Evolutionary conservation across 1,140 invertebrate species (phyloP), one percentile per base, ranked within the genome.

Genomic region (Coenobita brevimanus): DNA sequence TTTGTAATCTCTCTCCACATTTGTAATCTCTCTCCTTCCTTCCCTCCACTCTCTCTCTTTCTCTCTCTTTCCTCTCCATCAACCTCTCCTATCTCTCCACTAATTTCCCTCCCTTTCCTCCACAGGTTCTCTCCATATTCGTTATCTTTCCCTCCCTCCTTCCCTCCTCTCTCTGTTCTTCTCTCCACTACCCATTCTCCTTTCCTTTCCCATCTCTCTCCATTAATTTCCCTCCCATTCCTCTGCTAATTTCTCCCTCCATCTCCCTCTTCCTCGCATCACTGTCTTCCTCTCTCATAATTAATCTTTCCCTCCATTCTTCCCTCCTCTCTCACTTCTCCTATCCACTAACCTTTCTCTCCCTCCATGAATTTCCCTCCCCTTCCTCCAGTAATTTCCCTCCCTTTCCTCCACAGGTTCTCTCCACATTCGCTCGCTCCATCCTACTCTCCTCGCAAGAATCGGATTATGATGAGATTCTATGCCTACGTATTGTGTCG

Each of bases 401-500:
- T n/a, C n/a, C 21, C 21, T 30, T 38, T 62, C n/a, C 33, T 13
- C 17, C 21, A 3, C 54, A 88, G 86, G 80, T 88, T 15, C 71
- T 88, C 46, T 75, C 81, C 50, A 88, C 86, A 17, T 82, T 88
- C 54, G 62, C 79, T 33, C 79, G 86, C 6, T 62, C 64, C 38
- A 82, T 88, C 41, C 71, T 88, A 17, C 27, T 88, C n/a, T 88
- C 78, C 50, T 36, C 38, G 4, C 86, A 62, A 27, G 86, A 88
- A 46, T 78, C 78, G n/a, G 86, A 88, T 57, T 82, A 88, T 38
- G 86, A 88, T 62, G 86, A 88, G 36, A 38, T 88, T 8, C 46
- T 88, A 36, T 73, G 78, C 1, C 38, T 88, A 10, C 86, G 86
- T 15, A 82, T 88, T 6, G 71, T 88, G n/a, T 57, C 86, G 8